Conservation (phyloP, 2,888 invertebrate species). For the Trisateles emortualis region DNA sequence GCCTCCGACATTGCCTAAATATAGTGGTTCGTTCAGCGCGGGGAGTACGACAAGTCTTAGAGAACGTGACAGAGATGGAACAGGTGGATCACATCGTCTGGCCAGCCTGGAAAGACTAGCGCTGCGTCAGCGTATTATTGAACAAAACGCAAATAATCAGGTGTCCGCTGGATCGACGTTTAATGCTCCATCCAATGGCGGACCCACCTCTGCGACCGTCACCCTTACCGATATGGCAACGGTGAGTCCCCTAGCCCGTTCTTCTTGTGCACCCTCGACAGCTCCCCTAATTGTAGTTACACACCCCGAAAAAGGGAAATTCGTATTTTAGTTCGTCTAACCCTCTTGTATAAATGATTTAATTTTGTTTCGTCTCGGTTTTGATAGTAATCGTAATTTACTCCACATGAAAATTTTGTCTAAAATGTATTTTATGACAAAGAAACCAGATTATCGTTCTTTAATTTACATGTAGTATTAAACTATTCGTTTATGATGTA, state of each 20-base stretch:
- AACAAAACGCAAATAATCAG: constrained; percentile 87
- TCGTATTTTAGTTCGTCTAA: constrained; percentile 70
- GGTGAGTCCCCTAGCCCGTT: constrained; percentile 84
- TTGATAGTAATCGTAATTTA: constrained; percentile 6
- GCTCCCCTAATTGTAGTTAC: constrained; percentile 78
- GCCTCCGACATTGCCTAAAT: constrained; percentile 93
- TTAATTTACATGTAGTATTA: background rate
- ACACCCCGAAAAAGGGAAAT: constrained; percentile 78
- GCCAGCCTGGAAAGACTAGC: constrained; percentile 94
- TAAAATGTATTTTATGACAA: background rate
- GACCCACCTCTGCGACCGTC: constrained; percentile 80
- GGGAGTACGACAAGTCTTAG: constrained; percentile 89
- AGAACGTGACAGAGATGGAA: constrained; percentile 89
- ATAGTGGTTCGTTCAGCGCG: constrained; percentile 92
- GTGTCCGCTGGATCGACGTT: constrained; percentile 60
- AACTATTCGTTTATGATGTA: constrained; percentile 35
- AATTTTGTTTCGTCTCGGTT: constrained; percentile 18
- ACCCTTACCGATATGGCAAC: constrained; percentile 84
- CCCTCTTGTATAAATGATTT: constrained; percentile 44
- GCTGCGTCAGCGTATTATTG: constrained; percentile 93
- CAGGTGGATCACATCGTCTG: constrained; percentile 92
- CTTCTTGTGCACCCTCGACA: constrained; percentile 79
- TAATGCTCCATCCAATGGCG: constrained; percentile 71
- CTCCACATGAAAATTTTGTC: background rate
- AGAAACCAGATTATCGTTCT: background rate